Base-by-base conservation (phyloP, 1,140 invertebrate species). In the Nylanderia fulva region DNA sequence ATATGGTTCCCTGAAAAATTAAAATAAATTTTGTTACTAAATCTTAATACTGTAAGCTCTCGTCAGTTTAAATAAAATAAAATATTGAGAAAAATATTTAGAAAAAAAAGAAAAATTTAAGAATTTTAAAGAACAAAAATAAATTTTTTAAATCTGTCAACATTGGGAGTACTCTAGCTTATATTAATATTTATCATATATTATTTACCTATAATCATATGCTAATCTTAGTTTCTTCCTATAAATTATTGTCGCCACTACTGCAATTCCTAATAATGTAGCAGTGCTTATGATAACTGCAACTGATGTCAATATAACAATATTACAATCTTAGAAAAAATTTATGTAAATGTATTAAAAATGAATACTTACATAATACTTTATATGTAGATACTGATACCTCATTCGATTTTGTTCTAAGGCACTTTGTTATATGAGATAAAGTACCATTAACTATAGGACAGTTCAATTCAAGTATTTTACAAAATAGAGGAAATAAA, bases 401-500 rank as follows among this genome's bases (percentile, higher is more conserved):
- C 82, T 86, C 29, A n/a, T 77, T 69, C 13, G 74, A 60, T 27
- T 80, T 83, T 54, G 71, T 84, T 24, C 76, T 90, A 64, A 93
- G 88, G 74, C 94, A 94, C 56, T 92, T 87, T 69, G 86, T 90
- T 72, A 95, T 45, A 52, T 92, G 83, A 24, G 88, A 74, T 58
- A 95, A 64, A 77, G 93, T 93, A 8, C 96, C 96, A 91, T 96
- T 96, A 75, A 94, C 95, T 33, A 89, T 85, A 1, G 94, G 93
- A 69, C 94, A 93, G 2, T 92, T 75, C 21, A 97, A 86, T 60
- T 96, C 91, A 4, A 97, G 92, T 48, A 97, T 94, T 88, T 95
- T 92, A 87, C 96, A 96, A 91, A 97, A 96, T n/a, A 97, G 89
- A 15, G 96, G 95, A 90, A 96, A 97, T 42, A 97, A 91, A 91